Conservation (phyloP, 2,113 vertebrate species). For the Colinus virginianus region DNA sequence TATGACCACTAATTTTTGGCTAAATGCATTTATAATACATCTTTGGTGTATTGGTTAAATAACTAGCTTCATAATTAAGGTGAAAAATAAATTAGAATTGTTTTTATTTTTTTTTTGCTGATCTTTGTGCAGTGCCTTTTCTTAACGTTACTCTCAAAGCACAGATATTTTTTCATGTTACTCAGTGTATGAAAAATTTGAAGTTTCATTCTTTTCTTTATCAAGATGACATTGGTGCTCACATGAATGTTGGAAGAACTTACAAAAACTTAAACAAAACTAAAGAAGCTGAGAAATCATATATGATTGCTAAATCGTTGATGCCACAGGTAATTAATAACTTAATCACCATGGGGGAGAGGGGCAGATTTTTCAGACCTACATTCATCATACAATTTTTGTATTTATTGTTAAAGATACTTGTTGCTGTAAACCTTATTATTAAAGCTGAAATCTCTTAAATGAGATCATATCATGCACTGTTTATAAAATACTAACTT, state of each 20-base stretch:
- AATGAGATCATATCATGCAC: background rate
- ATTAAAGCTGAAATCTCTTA: background rate
- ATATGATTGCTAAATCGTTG: conserved; percentile 93
- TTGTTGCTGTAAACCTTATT: background rate
- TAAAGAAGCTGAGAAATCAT: conserved; percentile 95
- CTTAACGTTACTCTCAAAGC: accelerated
- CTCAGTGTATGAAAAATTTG: background rate
- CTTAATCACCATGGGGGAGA: background rate
- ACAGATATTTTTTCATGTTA: background rate
- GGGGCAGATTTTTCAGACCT: background rate
- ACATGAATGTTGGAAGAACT: conserved; percentile 99
- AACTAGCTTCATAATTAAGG: background rate
- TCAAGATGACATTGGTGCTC: conserved; percentile 96
- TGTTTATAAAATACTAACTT: background rate
- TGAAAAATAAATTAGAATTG: background rate
- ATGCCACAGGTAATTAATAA: conserved; percentile 92
- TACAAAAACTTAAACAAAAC: conserved; percentile 97
- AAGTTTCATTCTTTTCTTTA: background rate
- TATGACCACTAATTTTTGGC: background rate
- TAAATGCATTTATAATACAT: background rate
- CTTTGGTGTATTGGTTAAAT: background rate
- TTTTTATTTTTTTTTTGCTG: background rate
- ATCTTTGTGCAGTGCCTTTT: background rate
- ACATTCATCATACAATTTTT: background rate
- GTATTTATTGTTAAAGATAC: background rate